Evolutionary conservation across 2,888 invertebrate species (phyloP), one percentile per base, ranked within the genome.

Genomic region (Timema cristinae): DNA sequence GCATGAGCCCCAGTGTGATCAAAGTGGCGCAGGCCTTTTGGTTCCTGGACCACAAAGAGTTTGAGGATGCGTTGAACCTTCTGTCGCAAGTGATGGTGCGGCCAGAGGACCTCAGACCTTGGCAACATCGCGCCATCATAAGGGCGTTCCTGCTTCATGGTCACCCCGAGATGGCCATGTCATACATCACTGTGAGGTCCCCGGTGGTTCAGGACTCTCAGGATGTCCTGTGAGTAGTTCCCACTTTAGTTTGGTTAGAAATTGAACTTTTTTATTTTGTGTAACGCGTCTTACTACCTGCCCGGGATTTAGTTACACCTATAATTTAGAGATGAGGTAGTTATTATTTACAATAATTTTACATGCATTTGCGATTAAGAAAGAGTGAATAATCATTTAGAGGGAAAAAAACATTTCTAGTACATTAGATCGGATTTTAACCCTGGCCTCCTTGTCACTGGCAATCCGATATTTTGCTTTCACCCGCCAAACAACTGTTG

Each of bases 21-120:
- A 92, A 93, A 80, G 87, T 92, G 0, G 90, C 93, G 0, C 93
- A 94, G 78, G 94, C 92, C 0, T 92, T 95, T 81, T 96, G 96
- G 95, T 89, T 92, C 77, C 84, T 97, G 13, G 96, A 97, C 82
- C 94, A 94, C 79, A 90, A 90, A 73, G 90, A 94, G 79, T 93
- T 91, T 82, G 32, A 90, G 88, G 88, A 88, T 75, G 90, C 90
- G 0, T 82, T 91, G 71, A 86, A 87, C 76, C 86, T 89, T 76
- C 82, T 92, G 7, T 84, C 90, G 76, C 88, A 90, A 78, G 85
- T 86, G 0, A 80, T 87, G 48, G 86, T 90, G 0, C 85, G 85
- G 76, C 83, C 84, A 77, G 83, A 84, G 1, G 87, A 89, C 47
- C 83, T 93, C 15, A 86, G 87, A 49, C 85, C 87, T 10, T 91